phyloP scores from a whole-genome alignment of 2,113 vertebrate genomes.

The Anthoscopus minutus region DNA sequence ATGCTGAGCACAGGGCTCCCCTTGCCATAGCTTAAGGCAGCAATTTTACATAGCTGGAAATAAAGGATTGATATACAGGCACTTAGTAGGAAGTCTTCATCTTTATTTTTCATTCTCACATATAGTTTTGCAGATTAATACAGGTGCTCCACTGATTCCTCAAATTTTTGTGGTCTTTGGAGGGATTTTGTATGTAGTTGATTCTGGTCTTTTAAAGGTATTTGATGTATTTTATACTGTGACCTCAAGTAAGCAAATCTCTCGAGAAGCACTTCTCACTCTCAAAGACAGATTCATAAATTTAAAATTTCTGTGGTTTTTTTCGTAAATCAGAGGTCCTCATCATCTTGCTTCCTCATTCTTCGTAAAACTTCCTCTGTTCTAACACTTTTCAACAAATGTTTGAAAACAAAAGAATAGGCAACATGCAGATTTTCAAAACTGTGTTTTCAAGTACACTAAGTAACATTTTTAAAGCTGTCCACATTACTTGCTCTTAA shows the following conservation, averaged over 20 bases:
- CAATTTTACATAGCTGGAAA: not conserved
- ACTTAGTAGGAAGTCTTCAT: not conserved
- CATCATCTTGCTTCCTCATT: not conserved
- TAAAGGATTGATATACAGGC: not conserved
- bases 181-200: not conserved
- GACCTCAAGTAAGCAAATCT: not conserved
- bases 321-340: not conserved
- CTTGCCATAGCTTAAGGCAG: not conserved
- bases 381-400: not conserved
- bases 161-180: not conserved
- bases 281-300: not conserved
- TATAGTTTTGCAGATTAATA: not conserved
- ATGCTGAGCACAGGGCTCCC: not conserved
- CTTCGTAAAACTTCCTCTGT: not conserved
- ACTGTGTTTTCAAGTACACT: not conserved
- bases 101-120: not conserved
- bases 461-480: not conserved
- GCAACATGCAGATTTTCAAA: not conserved
- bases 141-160: not conserved
- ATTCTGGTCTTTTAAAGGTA: not conserved
- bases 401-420: not conserved
- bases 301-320: not conserved
- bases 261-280: not conserved
- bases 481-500: not conserved
- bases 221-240: not conserved